phyloP scores from a whole-genome alignment of 37 sponge, comb jelly and placozoan genomes.

The Corticium candelabrum region DNA sequence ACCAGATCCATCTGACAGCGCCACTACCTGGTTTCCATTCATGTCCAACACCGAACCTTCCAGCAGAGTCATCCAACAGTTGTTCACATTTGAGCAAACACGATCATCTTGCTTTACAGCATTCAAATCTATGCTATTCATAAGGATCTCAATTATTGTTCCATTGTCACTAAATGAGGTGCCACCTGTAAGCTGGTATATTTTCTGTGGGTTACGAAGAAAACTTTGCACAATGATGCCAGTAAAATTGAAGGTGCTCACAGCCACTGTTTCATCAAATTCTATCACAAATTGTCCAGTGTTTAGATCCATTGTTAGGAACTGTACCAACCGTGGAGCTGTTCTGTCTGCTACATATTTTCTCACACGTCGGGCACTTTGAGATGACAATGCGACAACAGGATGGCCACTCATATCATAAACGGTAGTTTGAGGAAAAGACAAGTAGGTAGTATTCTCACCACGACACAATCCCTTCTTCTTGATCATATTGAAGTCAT shows the following conservation, averaged over 20 bases:
- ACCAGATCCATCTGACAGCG: conserved; percentile 18
- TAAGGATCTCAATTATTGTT: conserved; percentile 25
- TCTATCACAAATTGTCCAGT: conserved; percentile 45
- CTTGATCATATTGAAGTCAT: conserved; percentile 72
- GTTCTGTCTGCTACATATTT: conserved; percentile 46
- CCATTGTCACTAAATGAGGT: conserved; percentile 41
- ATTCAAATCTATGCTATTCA: conserved; percentile 32
- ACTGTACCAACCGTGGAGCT: conserved; percentile 33
- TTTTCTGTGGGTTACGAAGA: conserved; percentile 45
- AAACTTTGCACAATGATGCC: conserved; percentile 68
- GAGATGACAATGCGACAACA: conserved; percentile 10
- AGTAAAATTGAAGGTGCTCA: conserved; percentile 45
- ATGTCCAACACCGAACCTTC: conserved; percentile 41
- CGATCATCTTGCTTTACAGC: conserved; percentile 48
- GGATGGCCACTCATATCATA: conserved; percentile 16
- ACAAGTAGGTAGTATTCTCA: conserved; percentile 29
- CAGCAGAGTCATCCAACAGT: conserved; percentile 71
- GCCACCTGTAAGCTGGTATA: conserved; percentile 47
- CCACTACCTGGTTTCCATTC: conserved; percentile 42
- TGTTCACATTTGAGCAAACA: conserved; percentile 74
- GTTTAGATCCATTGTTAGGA: conserved; percentile 50
- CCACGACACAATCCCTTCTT: conserved; percentile 25
- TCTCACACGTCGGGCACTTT: conserved; percentile 26
- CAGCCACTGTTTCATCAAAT: conserved; percentile 65
- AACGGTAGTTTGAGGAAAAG: conserved; percentile 24